Percentiles rank a stretch among this genome's conserved stretches.
Evolutionary conservation across 2,797 vertebrate species (phyloP).

Genomic region (Craterocephalus amniculus): DNA sequence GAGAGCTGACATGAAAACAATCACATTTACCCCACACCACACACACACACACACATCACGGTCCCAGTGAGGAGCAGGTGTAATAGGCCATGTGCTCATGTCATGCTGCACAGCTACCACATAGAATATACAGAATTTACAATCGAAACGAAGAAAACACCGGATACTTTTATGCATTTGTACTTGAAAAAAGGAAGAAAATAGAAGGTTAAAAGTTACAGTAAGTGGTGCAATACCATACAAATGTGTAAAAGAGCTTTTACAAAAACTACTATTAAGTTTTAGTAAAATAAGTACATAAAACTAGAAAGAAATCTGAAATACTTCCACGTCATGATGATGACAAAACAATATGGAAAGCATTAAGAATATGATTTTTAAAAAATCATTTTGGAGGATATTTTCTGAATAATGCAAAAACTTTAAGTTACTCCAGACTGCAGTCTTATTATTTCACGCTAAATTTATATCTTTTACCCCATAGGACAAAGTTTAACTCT

Average conservation of each 20-base stretch:
- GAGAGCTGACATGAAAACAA: background rate
- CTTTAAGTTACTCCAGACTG: background rate
- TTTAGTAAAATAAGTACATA: too few relatives aligned
- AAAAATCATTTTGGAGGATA: background rate
- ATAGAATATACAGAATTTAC: background rate
- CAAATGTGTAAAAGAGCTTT: too few relatives aligned
- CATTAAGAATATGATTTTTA: too few relatives aligned
- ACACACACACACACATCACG: background rate
- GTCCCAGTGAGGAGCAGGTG: background rate
- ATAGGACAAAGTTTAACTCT: background rate
- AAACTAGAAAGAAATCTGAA: too few relatives aligned
- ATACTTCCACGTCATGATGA: too few relatives aligned
- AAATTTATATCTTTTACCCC: too few relatives aligned
- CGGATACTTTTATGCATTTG: background rate
- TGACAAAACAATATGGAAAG: too few relatives aligned
- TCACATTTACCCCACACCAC: background rate
- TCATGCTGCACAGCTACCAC: background rate
- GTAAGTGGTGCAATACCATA: background rate
- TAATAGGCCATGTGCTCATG: background rate
- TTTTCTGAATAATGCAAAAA: background rate
- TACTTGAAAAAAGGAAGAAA: background rate
- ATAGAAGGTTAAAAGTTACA: background rate
- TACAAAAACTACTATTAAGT: too few relatives aligned
- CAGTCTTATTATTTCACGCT: background rate
- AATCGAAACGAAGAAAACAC: background rate